Percentiles rank a stretch among this genome's conserved stretches.
These are phyloP conservation scores for Cephalophus harveyi DNA, from an alignment of 2,113 vertebrate genomes.

Conservation along the genomic window DNA sequence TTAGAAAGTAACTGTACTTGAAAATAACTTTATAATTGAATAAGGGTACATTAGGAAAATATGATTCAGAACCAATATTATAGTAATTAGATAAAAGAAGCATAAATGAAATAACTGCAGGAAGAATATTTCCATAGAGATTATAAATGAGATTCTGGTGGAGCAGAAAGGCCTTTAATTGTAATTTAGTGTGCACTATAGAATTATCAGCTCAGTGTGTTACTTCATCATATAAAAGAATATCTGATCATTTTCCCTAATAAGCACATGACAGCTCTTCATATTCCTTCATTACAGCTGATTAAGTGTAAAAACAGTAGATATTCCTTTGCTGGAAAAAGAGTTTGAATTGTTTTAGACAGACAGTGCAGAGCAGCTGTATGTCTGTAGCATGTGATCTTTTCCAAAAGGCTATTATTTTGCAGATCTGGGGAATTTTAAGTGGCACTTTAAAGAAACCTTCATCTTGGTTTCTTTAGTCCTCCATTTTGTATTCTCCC, in stretches of 20 bases:
- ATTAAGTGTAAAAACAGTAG: slow-evolving; percentile 79
- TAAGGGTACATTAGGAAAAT: slow-evolving; percentile 84
- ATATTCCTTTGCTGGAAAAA: slow-evolving; percentile 74
- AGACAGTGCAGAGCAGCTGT: slow-evolving; percentile 50
- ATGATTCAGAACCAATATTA: slow-evolving; percentile 85
- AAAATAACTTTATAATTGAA: slow-evolving; percentile 87
- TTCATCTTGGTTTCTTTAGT: slow-evolving; percentile 7
- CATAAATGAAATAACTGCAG: slow-evolving; percentile 84
- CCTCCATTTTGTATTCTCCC: slow-evolving; percentile 7
- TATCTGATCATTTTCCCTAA: slow-evolving; percentile 84
- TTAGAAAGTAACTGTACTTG: slow-evolving; percentile 82
- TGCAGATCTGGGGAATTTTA: slow-evolving; percentile 44
- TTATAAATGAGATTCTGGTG: slow-evolving; percentile 85
- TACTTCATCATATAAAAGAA: slow-evolving; percentile 81
- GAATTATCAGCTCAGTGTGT: slow-evolving; percentile 83
- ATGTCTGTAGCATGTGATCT: slow-evolving; percentile 24
- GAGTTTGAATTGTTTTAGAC: slow-evolving; percentile 62
- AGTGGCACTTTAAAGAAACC: slow-evolving; percentile 42
- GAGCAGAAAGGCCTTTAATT: slow-evolving; percentile 84
- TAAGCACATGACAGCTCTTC: slow-evolving; percentile 83
- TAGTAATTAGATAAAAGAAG: slow-evolving; percentile 86
- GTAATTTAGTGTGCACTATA: slow-evolving; percentile 86
- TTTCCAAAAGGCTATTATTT: slow-evolving; percentile 42
- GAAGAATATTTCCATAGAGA: slow-evolving; percentile 84
- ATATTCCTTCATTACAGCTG: slow-evolving; percentile 82